A percentile compares a stretch with the other conserved stretches of the same genome.
Conservation (phyloP, 2,888 invertebrate species). For the Caenorhabditis afra region DNA sequence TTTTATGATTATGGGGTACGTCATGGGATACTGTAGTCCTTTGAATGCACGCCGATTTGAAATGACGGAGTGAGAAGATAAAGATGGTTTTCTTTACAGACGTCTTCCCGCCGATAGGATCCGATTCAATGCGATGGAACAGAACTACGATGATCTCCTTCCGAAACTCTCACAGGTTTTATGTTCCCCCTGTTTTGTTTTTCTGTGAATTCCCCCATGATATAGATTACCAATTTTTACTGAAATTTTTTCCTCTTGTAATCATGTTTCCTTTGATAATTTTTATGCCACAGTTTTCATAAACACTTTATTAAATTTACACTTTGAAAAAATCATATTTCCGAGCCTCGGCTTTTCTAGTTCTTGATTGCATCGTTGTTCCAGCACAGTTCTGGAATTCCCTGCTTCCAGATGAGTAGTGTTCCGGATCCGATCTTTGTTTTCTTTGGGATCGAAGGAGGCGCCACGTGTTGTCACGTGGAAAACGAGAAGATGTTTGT, state of each 20-base stretch:
- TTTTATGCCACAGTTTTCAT: not conserved
- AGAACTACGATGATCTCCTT: not conserved
- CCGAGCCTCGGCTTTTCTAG: not conserved
- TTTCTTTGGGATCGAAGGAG: conserved; percentile 45
- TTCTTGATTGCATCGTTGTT: no score
- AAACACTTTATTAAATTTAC: no score
- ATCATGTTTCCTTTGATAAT: not conserved
- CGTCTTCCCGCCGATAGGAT: not conserved
- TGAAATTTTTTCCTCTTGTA: not conserved
- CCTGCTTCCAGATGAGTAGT: conserved; percentile 21
- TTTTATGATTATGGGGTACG: conserved; percentile 13
- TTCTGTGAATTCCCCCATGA: not conserved
- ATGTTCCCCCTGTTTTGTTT: not conserved
- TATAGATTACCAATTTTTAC: not conserved
- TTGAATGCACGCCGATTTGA: not conserved
- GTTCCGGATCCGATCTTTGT: conserved; percentile 42
- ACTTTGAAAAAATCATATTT: not conserved
- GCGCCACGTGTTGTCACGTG: conserved; percentile 47
- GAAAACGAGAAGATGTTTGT: conserved; percentile 10
- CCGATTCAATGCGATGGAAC: no score
- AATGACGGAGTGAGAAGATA: not conserved
- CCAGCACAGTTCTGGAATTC: not conserved
- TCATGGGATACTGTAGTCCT: not conserved
- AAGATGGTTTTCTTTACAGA: not conserved
- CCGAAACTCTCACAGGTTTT: not conserved